phyloP scores from a whole-genome alignment of 2,113 vertebrate species.

The Hucho hucho region DNA sequence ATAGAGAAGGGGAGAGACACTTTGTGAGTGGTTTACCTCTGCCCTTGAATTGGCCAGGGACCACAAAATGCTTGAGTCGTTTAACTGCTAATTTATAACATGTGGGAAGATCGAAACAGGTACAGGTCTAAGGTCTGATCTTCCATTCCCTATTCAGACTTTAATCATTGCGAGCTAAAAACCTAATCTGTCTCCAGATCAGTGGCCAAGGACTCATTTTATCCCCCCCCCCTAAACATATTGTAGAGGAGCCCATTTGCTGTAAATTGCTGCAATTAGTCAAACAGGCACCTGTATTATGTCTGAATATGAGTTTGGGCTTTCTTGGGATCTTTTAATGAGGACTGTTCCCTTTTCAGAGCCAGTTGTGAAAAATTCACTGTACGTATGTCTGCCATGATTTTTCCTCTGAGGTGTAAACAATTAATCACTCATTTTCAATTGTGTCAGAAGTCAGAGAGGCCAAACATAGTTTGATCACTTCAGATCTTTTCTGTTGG shows the following conservation, averaged over 20 bases:
- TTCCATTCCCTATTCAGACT: slow-evolving; percentile 58
- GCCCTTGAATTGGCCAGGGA: slow-evolving; percentile 66
- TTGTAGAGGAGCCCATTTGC: slow-evolving; percentile 67
- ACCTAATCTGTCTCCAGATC: slow-evolving; percentile 70
- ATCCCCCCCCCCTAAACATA: slow-evolving; percentile 64
- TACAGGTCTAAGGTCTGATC: slow-evolving; percentile 56
- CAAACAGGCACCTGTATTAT: slow-evolving; percentile 55
- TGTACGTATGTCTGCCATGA: slow-evolving; percentile 4
- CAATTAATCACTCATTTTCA: slow-evolving; percentile 40
- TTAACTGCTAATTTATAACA: slow-evolving; percentile 71
- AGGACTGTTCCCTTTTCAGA: slow-evolving; percentile 19
- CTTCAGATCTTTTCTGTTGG: slow-evolving; percentile 14
- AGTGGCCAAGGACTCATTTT: slow-evolving; percentile 69
- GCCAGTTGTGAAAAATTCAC: slow-evolving; percentile 18
- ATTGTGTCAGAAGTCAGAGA: slow-evolving; percentile 23
- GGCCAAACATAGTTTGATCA: slow-evolving; percentile 19
- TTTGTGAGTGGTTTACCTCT: slow-evolving; percentile 28
- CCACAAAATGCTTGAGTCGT: slow-evolving; percentile 56
- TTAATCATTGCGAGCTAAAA: slow-evolving; percentile 69
- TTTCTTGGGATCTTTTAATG: slow-evolving; percentile 35
- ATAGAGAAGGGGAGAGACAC: not conserved
- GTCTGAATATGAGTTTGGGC: slow-evolving; percentile 32
- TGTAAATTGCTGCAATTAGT: slow-evolving; percentile 69
- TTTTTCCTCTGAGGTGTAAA: slow-evolving; percentile 33
- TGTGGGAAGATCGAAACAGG: slow-evolving; percentile 63